Evolutionary conservation across 1,140 invertebrate genomes (phyloP), one percentile per base, ranked within the genome.

Genomic region (Drosophila carrolli): DNA sequence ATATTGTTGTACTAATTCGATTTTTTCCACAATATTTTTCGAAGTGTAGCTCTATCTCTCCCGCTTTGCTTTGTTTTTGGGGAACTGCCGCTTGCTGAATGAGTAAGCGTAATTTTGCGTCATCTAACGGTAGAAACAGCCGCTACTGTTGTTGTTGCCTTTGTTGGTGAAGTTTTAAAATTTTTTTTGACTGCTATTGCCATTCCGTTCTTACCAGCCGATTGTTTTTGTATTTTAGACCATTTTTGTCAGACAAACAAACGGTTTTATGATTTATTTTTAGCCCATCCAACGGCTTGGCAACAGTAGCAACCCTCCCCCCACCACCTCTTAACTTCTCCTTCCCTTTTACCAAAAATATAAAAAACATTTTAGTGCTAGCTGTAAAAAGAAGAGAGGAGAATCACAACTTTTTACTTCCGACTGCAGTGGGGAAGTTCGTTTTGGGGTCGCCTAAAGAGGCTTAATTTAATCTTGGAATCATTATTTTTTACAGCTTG

Each of bases 61-160:
- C 38, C 37, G 27, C 70, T 29, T 44, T 40, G 54, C 65, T 56
- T 65, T 75, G 41, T 71, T 71, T 77, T 67, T 66, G 67, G 59
- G 78, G 61, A 57, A 62, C 48, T 71, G 81, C 62, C 60, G 63
- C 78, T 85, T 57, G 61, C 47, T 55, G 84, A 89, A 88, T 88
- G 84, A 88, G 84, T 88, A 88, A 88, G 83, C 83, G 84, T 88
- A 88, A 88, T 88, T 88, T 88, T 88, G 83, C 83, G 83, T 88
- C 83, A 88, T 84, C 81, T 88, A 88, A 88, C 84, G 83, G 83
- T 80, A 88, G 40, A 79, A 76, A 60, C 79, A 73, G 83, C 76
- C 71, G 83, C 84, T 86, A 83, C 72, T 86, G 82, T 86, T 79
- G 83, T 86, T 84, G 63, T 62, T 57, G 50, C 59, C 78, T 75